A percentile compares a stretch with the other conserved stretches of the same genome.
These are phyloP conservation scores for Gymnobelideus leadbeateri DNA, from an alignment of 2,113 vertebrate genomes.

Conservation along the genomic window DNA sequence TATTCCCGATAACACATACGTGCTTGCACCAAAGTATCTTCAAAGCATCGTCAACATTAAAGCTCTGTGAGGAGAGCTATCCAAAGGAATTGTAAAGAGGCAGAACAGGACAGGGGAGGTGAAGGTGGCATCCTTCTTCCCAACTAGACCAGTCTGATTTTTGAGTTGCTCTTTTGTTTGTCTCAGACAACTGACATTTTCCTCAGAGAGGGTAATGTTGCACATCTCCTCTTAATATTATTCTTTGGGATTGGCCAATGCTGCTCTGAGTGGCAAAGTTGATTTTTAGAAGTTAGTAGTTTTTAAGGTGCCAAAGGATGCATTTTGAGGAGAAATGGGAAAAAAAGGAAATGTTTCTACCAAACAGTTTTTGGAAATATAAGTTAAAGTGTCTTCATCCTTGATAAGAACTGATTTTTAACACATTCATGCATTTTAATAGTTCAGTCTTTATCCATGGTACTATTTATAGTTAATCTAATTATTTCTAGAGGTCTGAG, in stretches of 20 bases:
- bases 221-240: neutral
- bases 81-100: neutral
- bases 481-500: neutral
- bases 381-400: neutral
- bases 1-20: neutral
- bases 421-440: neutral
- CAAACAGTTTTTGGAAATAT: neutral
- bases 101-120: neutral
- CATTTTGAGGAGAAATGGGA: conserved; percentile 39
- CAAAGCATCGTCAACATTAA: conserved; percentile 19
- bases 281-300: neutral
- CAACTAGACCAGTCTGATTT: conserved; percentile 1
- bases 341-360: neutral
- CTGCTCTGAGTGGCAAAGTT: neutral
- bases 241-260: neutral
- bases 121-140: neutral
- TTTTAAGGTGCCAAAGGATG: neutral
- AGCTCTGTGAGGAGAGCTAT: neutral
- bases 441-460: neutral
- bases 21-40: conserved; percentile 36
- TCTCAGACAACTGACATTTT: neutral
- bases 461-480: neutral
- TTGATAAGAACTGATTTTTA: neutral
- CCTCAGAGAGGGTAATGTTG: neutral
- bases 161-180: conserved; percentile 27